Evolutionary conservation across 1,140 invertebrate genomes (phyloP).

Genomic region (Plutomurus gul): DNA sequence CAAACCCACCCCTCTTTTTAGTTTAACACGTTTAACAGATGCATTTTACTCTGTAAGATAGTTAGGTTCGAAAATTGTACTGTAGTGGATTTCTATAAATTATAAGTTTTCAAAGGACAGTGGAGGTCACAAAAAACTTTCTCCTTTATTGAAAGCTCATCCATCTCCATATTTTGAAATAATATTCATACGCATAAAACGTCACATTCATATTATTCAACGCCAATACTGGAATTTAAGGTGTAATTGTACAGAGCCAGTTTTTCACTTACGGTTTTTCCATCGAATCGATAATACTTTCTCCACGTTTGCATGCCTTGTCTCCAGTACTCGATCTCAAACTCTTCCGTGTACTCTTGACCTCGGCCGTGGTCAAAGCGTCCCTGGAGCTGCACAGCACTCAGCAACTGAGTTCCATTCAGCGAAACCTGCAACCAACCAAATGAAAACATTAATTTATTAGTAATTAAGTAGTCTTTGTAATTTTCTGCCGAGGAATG

Average conservation of each 20-base stretch:
- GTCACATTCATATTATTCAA: neutral
- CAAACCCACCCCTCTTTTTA: no score
- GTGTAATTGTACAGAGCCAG: neutral
- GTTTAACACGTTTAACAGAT: no score
- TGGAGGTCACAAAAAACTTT: no score
- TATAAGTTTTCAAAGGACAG: no score
- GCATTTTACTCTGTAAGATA: no score
- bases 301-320: slow-evolving; percentile 67
- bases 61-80: no score
- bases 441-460: neutral
- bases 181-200: neutral
- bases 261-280: slow-evolving; percentile 66
- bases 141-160: no score
- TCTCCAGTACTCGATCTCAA: slow-evolving; percentile 75
- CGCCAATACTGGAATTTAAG: neutral
- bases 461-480: neutral
- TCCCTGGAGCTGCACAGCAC: slow-evolving; percentile 76
- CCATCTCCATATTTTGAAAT: neutral
- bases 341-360: slow-evolving; percentile 75
- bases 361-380: slow-evolving; percentile 76
- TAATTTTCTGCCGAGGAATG: neutral
- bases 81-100: no score
- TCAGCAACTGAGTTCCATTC: slow-evolving; percentile 68
- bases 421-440: slow-evolving; percentile 68
- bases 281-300: slow-evolving; percentile 67